Evolutionary conservation across 2,113 vertebrate species (phyloP).

Genomic region (Hiodon tergisus): DNA sequence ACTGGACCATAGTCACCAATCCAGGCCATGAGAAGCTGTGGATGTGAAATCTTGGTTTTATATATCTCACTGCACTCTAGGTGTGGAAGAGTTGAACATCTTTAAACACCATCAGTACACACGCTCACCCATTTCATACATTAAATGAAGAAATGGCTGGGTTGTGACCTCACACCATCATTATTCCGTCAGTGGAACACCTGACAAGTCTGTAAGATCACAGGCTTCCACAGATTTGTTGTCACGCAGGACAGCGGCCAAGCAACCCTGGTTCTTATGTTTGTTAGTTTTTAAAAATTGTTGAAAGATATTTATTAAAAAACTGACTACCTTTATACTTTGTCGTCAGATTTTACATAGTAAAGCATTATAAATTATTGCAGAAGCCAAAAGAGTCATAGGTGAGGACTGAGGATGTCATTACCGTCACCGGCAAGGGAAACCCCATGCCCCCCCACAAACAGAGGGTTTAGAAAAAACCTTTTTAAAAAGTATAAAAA

Average conservation of each 20-base stretch:
- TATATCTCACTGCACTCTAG: slow-evolving; percentile 23
- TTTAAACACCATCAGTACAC: background rate
- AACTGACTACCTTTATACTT: too few species aligned
- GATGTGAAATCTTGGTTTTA: slow-evolving; percentile 1
- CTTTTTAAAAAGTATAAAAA: slow-evolving; percentile 15
- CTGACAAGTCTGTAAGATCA: too few species aligned
- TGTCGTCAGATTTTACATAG: background rate
- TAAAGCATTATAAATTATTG: slow-evolving; percentile 55
- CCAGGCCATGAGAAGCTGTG: too few species aligned
- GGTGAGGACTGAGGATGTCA: slow-evolving; percentile 24
- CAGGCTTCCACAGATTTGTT: too few species aligned
- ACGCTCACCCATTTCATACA: background rate
- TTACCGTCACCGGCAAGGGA: too few species aligned
- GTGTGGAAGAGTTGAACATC: slow-evolving; percentile 21
- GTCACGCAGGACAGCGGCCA: too few species aligned
- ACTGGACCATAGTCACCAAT: too few species aligned
- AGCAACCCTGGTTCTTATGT: too few species aligned
- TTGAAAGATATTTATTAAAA: too few species aligned
- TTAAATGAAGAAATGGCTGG: too few species aligned
- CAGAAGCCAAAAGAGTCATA: slow-evolving; percentile 42
- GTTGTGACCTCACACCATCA: slow-evolving; percentile 3
- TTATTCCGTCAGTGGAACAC: background rate
- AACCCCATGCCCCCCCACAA: slow-evolving; percentile 1
- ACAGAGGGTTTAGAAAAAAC: slow-evolving; percentile 30
- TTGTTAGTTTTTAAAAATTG: too few species aligned